Percentiles rank a stretch among this genome's conserved stretches.
Conservation (phyloP, 1,140 invertebrate species). For the Megalonaias nervosa region DNA sequence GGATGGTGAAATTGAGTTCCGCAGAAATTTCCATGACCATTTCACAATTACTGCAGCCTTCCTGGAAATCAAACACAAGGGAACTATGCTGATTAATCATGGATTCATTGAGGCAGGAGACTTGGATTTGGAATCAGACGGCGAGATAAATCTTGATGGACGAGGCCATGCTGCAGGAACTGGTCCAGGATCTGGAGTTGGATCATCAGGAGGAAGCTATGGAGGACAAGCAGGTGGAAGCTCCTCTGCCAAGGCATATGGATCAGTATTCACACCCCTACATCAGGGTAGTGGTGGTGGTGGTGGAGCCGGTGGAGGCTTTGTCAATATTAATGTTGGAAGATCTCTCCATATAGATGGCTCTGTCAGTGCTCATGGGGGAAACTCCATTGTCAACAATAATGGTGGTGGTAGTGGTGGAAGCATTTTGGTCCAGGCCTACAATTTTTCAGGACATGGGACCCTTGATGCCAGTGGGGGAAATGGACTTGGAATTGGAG, state of each 20-base stretch:
- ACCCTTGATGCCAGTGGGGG: constrained; percentile 53
- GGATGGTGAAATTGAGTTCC: constrained; percentile 48
- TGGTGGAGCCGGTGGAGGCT: constrained; percentile 55
- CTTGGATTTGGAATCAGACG: constrained; percentile 52
- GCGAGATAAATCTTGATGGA: constrained; percentile 45
- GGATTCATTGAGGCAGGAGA: constrained; percentile 54
- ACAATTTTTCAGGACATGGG: constrained; percentile 58
- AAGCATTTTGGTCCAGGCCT: constrained; percentile 51
- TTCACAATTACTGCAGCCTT: constrained; percentile 52
- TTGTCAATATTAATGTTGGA: constrained; percentile 51
- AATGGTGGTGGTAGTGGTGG: constrained; percentile 58
- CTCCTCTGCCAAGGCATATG: constrained; percentile 39
- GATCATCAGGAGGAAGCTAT: constrained; percentile 49
- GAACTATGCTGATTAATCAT: constrained; percentile 55
- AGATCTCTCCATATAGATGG: constrained; percentile 53
- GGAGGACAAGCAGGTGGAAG: constrained; percentile 50
- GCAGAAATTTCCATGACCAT: constrained; percentile 38
- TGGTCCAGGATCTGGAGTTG: constrained; percentile 42
- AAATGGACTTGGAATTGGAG: constrained; percentile 38
- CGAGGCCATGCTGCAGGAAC: constrained; percentile 37
- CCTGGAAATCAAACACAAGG: constrained; percentile 56
- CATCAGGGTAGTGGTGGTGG: constrained; percentile 58
- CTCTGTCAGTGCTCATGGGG: constrained; percentile 42
- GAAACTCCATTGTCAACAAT: constrained; percentile 19
- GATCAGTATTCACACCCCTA: constrained; percentile 53